Conservation (phyloP, 2,888 invertebrate species). For the Melinopterus prodromus region DNA sequence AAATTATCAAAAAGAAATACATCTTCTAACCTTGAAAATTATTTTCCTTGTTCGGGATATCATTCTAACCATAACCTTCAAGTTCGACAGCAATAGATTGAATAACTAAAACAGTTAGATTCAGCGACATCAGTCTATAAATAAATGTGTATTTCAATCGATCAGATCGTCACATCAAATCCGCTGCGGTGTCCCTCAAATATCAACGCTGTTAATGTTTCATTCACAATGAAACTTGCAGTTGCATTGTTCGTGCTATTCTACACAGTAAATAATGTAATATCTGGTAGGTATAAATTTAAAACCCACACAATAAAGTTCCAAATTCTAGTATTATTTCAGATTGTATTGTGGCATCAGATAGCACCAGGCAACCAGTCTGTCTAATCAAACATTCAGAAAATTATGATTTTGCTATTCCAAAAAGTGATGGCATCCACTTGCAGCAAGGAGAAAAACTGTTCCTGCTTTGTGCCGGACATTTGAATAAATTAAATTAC, state of each 20-base stretch:
- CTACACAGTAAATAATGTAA: not conserved
- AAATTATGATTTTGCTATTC: slow-evolving; percentile 46
- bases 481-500: slow-evolving; percentile 48
- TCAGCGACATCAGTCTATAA: not conserved
- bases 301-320: not conserved
- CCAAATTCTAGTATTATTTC: not conserved
- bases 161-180: not conserved
- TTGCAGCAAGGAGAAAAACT: slow-evolving; percentile 46
- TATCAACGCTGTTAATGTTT: not conserved
- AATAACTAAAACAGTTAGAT: not conserved
- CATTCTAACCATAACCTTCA: too few relatives aligned
- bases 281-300: not conserved
- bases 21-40: too few relatives aligned
- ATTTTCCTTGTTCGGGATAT: too few relatives aligned
- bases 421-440: slow-evolving; percentile 46
- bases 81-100: not conserved
- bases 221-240: not conserved
- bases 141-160: slow-evolving; percentile 4
- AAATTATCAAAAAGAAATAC: too few relatives aligned
- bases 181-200: not conserved
- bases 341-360: slow-evolving; percentile 30
- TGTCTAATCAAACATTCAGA: slow-evolving; percentile 45
- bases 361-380: slow-evolving; percentile 44
- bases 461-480: slow-evolving; percentile 49
- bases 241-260: not conserved